Evolutionary conservation across 2,888 invertebrate genomes (phyloP), one percentile per base, ranked within the genome.

Genomic region (Agriopis marginaria): DNA sequence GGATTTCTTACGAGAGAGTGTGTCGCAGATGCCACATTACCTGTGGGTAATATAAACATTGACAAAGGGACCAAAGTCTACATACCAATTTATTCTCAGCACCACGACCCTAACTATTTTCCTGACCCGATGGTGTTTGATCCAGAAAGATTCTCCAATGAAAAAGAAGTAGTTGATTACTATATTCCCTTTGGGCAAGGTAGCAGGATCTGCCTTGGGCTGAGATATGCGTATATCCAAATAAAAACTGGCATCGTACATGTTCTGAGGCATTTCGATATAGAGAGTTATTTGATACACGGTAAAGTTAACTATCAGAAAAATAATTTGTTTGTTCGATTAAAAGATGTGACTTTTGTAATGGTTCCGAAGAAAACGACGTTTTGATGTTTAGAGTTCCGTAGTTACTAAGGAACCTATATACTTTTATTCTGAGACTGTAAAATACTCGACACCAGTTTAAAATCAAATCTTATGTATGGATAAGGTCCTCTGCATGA

Each of bases 11-110:
- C 55, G 9, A 55, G 55, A 42, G 42, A 55, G 14, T 55, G 55
- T 42, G 55, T 55, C 3, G 9, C 7, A 55, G 55, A 58, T 23
- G n/a, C 49, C 39, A 7, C 39, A 49, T 39, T 60, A 14, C 59
- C 59, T 9, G 39, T 47, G 9, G 59, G 49, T 49, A 47, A 60
- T 39, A 49, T 60, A 1, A 39, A 47, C n/a, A 49, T 60, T 9
- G 59, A 60, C 1, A 49, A 39, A 47, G 59, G 59, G 8, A 60
- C 59, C 10, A 60, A 60, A 49, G 14, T 60, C n/a, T 60, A 60
- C 49, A 10, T n/a, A n/a, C 8, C 47, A 8, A 49, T 60, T 39
- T 60, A 49, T 60, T 47, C 47, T 49, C 32, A 49, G 14, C 59
- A 60, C 9, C 49, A 49, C 7, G 39, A 60, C 10, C 32, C 59